Base-by-base conservation (phyloP, 23 tunicate species). In the Styela clava region DNA sequence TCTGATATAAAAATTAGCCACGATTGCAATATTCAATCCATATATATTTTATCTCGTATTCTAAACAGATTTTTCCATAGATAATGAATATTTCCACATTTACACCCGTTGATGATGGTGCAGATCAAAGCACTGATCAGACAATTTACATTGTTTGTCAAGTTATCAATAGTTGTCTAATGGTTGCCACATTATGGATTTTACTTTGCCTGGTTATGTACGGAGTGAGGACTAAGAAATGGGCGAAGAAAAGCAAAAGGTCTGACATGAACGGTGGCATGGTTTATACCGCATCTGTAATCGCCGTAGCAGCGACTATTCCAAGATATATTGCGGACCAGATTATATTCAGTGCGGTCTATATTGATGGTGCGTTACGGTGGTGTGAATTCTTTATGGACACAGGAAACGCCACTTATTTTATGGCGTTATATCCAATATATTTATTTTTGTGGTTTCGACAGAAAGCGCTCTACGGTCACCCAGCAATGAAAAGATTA, bases 391-490 rank as follows among this genome's bases (percentile, higher is more conserved):
- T 64, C 9, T 35, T 83, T 26, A 78, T 79, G 86, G 92, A 88
- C 52, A 67, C 67, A 16, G 52, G 65, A 26, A 74, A 56, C 61
- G 81, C 78, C 7, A 27, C 69, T 27, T 88, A 88, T 52, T 69
- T 52, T 21, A 36, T 83, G 22, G 87, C 78, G 3, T 36, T 82
- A 18, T 77, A 28, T 30, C 28, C 44, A 0, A 73, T 82, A 35
- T 82, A 83, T 68, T 35, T 77, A 2, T 87, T 87, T 69, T 77
- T 87, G 24, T 87, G 91, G 91, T 72, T 87, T 0, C 91, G 91
- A 2, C 91, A 87, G 52, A 67, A 82, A 31, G 73, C 84, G 32
- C 32, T 86, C 32, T 79, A 80, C 74, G 30, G 52, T 23, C 86
- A 79, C 62, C 78, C 78, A 19, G 62, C 86, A 61, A 52, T 88